Conservation (phyloP, 1,140 invertebrate genomes). For the Amphibalanus amphitrite region DNA sequence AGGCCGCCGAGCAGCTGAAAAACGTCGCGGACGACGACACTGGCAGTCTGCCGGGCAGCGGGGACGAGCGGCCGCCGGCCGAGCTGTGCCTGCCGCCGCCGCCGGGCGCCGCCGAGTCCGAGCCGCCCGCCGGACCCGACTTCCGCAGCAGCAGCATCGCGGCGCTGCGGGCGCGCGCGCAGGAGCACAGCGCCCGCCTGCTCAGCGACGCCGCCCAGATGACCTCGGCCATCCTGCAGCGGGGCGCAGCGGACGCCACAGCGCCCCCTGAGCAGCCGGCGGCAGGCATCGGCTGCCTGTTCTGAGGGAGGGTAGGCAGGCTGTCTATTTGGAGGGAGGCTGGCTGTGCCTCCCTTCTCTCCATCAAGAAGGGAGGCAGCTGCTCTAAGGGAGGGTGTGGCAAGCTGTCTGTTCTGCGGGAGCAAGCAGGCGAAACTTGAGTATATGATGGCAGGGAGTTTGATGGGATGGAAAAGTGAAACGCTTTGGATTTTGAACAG, state of each 20-base stretch:
- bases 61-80: conserved; percentile 6
- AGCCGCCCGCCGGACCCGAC: conserved; percentile 5
- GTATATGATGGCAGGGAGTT: too few species aligned
- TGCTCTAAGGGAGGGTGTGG: too few species aligned
- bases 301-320: background rate
- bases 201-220: background rate
- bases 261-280: too few species aligned
- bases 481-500: too few species aligned
- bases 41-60: conserved; percentile 10
- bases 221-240: conserved; percentile 1
- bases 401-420: too few species aligned
- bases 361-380: too few species aligned
- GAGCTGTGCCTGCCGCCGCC: background rate
- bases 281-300: background rate
- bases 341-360: too few species aligned
- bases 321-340: background rate
- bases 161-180: conserved; percentile 75
- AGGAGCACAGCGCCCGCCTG: conserved; percentile 59
- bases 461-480: too few species aligned
- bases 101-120: background rate
- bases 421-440: too few species aligned
- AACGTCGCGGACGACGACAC: conserved; percentile 33
- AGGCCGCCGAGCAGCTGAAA: conserved; percentile 89
- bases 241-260: background rate
- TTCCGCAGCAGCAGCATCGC: conserved; percentile 47